These are phyloP conservation scores for Onthophagus taurus DNA, from an alignment of 1,140 invertebrate species.

Conservation along the genomic window DNA sequence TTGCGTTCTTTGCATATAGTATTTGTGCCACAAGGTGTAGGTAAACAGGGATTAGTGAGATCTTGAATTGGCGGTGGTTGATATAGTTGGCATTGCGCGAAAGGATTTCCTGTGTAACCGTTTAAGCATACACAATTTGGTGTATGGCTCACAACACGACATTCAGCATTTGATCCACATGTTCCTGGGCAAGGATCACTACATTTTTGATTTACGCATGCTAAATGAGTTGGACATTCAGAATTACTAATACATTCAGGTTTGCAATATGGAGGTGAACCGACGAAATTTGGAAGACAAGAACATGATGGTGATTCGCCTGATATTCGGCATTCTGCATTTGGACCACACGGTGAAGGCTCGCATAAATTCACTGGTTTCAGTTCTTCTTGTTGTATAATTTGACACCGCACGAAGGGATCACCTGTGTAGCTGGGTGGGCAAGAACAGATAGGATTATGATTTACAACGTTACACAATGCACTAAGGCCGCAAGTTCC, in stretches of 20 bases:
- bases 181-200: slow-evolving; percentile 54
- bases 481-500: slow-evolving; percentile 55
- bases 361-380: slow-evolving; percentile 51
- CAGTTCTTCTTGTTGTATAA: slow-evolving; percentile 19
- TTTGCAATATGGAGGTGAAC: slow-evolving; percentile 63
- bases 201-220: slow-evolving; percentile 55
- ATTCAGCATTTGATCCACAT: slow-evolving; percentile 57
- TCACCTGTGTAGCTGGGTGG: slow-evolving; percentile 49
- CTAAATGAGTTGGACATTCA: slow-evolving; percentile 53
- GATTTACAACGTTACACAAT: slow-evolving; percentile 51
- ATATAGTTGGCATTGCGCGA: slow-evolving; percentile 44
- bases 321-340: slow-evolving; percentile 58
- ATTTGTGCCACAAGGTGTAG: slow-evolving; percentile 60
- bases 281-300: slow-evolving; percentile 60
- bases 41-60: slow-evolving; percentile 45
- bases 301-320: slow-evolving; percentile 52
- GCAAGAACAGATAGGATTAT: slow-evolving; percentile 57
- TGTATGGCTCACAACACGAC: slow-evolving; percentile 52
- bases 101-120: slow-evolving; percentile 55
- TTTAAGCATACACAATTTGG: slow-evolving; percentile 51
- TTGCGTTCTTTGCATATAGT: slow-evolving; percentile 54
- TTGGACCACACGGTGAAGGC: slow-evolving; percentile 69
- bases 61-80: slow-evolving; percentile 28
- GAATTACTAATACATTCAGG: slow-evolving; percentile 63
- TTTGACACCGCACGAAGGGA: slow-evolving; percentile 49